Evolutionary conservation across 2,113 vertebrate species (phyloP), one percentile per base, ranked within the genome.

Genomic region (Eudyptes chrysolophus): DNA sequence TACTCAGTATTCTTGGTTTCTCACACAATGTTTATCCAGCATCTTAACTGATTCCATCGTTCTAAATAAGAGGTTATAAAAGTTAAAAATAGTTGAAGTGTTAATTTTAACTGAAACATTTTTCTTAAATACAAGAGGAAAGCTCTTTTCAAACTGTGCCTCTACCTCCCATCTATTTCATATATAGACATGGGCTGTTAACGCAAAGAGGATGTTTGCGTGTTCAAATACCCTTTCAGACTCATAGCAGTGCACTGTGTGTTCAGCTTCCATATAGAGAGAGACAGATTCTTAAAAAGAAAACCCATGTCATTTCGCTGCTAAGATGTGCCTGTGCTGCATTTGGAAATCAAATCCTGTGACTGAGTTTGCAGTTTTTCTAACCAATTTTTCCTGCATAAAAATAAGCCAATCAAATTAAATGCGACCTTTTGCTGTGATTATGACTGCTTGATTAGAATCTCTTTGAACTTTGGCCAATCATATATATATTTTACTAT

Each of bases 371-470:
- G 54, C 34, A 24, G n/a, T 11, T 96, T 96, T 94, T 85, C 71
- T 64, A 62, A 86, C 78, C 75, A 88, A 8, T 77, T 88, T 94
- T 92, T 94, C 60, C 51, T 74, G 38, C 70, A 80, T 94, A 75
- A 95, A 96, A 97, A 90, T 96, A 74, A 96, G 51, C 71, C 89
- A 86, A 44, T 80, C 78, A 96, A 94, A 95, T 95, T 94, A 96
- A 92, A 94, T 95, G 38, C 0, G 42, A 94, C 93, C 93, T 96
- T 95, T 96, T 85, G 74, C 84, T 38, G 62, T 95, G 82, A 93
- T 96, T 92, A 94, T 86, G 48, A 84, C 30, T 95, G 62, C 87
- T 95, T 96, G 82, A 94, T 97, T 90, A 90, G 68, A 79, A 85
- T 83, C 29, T 87, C 51, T 95, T 80, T 95, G 75, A 95, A 92